Base-by-base conservation (phyloP, 64 coral and sea anemone species). In the Montipora cactus region DNA sequence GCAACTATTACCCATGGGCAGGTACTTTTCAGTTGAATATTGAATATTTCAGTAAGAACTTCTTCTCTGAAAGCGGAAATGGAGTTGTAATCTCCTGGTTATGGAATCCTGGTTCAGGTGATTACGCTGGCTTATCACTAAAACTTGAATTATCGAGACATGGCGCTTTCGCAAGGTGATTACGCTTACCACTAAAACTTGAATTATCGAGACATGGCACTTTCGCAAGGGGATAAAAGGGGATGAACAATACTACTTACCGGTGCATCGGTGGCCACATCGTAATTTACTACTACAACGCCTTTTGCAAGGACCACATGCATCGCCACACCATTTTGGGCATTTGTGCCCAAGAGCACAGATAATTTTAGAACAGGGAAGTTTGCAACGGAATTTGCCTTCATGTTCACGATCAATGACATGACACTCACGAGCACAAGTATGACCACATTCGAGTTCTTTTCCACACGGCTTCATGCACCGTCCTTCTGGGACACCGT, bases 181-280 rank as follows among this genome's bases (percentile, higher is more conserved):
- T 67, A 48, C 57, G 44, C 74, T 66, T 90, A 57, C 44, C 93
- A 87, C 62, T 94, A 87, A 83, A 90, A 94, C 80, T 94, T 90
- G 28, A 70, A 90, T 87, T n/a, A 25, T 25, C 23, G 28, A 37
- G 28, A 37, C 28, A 1, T 37, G 28, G 28, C 28, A 37, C 1
- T 37, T 1, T 37, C 1, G 28, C 28, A 37, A 37, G n/a, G n/a
- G 1, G 28, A 37, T 37, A 37, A 37, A 1, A 37, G 28, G 1
- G 0, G 28, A 37, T 37, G 28, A 1, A 1, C 1, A 37, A 37
- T 37, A 14, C 18, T 78, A 47, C 67, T 67, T 88, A 93, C 92
- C 92, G 25, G 3, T 13, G 68, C 92, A 93, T 44, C 13, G 28
- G 78, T 93, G 92, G 13, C 37, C 83, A 73, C 84, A 96, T 7